These are phyloP conservation scores for Lasioglossum figueresi DNA, from an alignment of 2,888 invertebrate genomes.

Conservation along the genomic window DNA sequence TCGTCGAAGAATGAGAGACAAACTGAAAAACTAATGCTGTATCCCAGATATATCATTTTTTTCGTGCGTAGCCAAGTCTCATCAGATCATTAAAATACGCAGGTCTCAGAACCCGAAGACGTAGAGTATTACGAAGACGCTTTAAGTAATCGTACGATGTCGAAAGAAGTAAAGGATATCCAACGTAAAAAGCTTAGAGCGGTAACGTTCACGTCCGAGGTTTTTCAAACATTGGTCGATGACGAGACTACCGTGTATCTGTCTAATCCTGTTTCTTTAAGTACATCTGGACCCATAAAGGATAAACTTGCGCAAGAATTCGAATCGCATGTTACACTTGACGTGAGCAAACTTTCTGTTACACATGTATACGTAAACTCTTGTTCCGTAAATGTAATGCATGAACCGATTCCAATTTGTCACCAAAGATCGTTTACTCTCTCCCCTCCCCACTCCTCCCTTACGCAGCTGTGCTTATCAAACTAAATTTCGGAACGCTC, in stretches of 20 bases:
- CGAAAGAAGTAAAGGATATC: conserved; percentile 67
- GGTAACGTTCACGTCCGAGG: conserved; percentile 78
- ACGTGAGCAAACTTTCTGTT: conserved; percentile 60
- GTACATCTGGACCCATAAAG: conserved; percentile 48
- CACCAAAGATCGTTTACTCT: not conserved
- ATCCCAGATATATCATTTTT: conserved; percentile 24
- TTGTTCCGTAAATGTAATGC: conserved; percentile 42
- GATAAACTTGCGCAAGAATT: conserved; percentile 47
- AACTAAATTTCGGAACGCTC: not conserved
- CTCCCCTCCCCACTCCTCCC: not conserved
- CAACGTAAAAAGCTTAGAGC: conserved; percentile 77
- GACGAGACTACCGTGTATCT: conserved; percentile 75
- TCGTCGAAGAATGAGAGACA: conserved; percentile 59
- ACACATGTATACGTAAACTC: conserved; percentile 48
- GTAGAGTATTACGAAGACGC: conserved; percentile 70
- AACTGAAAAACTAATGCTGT: conserved; percentile 41
- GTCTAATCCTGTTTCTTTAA: conserved; percentile 60
- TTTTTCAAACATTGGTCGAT: conserved; percentile 79
- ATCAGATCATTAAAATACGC: conserved; percentile 52
- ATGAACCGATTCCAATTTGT: conserved; percentile 37
- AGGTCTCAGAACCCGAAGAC: conserved; percentile 67
- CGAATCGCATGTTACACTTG: conserved; percentile 49
- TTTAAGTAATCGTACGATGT: conserved; percentile 53
- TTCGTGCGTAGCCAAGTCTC: conserved; percentile 37
- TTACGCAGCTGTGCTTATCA: not conserved